Conservation (phyloP, 2,797 vertebrate genomes). For the Lateolabrax maculatus region DNA sequence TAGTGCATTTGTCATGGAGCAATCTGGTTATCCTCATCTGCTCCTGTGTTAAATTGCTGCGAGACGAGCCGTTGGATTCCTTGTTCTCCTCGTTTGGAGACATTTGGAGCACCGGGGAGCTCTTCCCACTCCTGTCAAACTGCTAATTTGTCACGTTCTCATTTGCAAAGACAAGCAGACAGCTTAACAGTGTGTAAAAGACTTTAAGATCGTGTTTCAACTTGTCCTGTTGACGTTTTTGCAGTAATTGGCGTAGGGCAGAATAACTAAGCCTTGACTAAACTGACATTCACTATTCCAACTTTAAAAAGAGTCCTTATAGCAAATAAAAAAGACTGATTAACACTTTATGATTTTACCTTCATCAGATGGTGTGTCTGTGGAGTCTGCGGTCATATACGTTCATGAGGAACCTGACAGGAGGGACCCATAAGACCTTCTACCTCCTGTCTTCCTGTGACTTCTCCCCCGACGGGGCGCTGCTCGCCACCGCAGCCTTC, state of each 20-base stretch:
- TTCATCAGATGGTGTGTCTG: conserved; percentile 89
- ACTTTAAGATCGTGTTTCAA: conserved; percentile 1
- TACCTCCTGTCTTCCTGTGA: conserved; percentile 94
- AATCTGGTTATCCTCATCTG: background rate
- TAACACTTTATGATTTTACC: background rate
- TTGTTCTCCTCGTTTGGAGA: background rate
- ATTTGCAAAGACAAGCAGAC: conserved; percentile 1
- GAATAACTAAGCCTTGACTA: background rate
- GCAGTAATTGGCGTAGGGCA: background rate
- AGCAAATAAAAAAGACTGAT: background rate
- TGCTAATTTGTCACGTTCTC: conserved; percentile 9
- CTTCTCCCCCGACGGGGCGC: conserved; percentile 94
- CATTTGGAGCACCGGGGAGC: background rate
- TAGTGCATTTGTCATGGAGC: background rate
- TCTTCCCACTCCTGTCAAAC: conserved; percentile 19
- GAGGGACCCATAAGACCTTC: conserved; percentile 86
- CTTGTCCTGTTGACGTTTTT: conserved; percentile 14
- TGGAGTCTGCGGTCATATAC: conserved; percentile 96
- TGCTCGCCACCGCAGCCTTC: conserved; percentile 94
- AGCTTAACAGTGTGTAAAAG: background rate
- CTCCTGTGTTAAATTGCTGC: background rate
- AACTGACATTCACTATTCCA: background rate
- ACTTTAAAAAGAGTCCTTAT: background rate
- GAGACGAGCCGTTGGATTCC: background rate
- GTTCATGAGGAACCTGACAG: conserved; percentile 90